Base-by-base conservation (phyloP, 2,113 vertebrate genomes). In the western clawed frog (Xenopus tropicalis) region DNA sequence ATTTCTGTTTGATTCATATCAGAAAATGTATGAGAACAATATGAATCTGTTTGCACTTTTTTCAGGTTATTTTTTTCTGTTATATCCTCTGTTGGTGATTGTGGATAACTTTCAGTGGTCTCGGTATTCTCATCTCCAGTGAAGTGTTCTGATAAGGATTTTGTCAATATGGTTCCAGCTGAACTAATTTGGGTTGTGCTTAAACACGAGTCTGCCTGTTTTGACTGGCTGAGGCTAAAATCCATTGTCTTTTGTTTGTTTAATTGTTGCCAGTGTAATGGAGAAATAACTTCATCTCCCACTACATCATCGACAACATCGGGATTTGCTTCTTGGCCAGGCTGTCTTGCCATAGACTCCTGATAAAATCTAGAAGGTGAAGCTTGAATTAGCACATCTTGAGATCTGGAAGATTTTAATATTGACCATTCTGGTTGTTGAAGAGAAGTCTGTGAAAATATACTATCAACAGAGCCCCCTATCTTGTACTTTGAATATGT, bases 251-350 rank as follows among this genome's bases (percentile, higher is more conserved):
- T 69, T 24, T 66, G 43, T 3, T 48, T 24, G 11, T 63, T 51
- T 56, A 14, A 10, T 23, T 29, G 16, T 9, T 37, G 14, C 21
- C 58, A 24, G 64, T 24, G n/a, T 29, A 29, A 8, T 58, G 63
- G 77, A 14, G 76, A 75, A 23, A 25, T 46, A n/a, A 78, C 61
- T 56, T 80, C 74, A 69, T 80, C 77, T 57, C 74, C 82, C 58
- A 74, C 66, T 44, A 81, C 71, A 66, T 80, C 71, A 22, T 77
- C 77, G 22, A 79, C 69, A 59, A 72, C 20, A n/a, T 80, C 69
- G 19, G 54, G 63, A 12, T n/a, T 51, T 61, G 23, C 66, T 42
- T 52, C 16, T 14, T 51, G 7, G 51, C 21, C 14, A 59, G 17
- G 25, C 24, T 69, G 29, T 23, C 69, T 57, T 22, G 58, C 24